Percentiles rank a stretch among this genome's conserved stretches.
phyloP scores from a whole-genome alignment of 2,888 invertebrate species.

The Diarsia dahlii region DNA sequence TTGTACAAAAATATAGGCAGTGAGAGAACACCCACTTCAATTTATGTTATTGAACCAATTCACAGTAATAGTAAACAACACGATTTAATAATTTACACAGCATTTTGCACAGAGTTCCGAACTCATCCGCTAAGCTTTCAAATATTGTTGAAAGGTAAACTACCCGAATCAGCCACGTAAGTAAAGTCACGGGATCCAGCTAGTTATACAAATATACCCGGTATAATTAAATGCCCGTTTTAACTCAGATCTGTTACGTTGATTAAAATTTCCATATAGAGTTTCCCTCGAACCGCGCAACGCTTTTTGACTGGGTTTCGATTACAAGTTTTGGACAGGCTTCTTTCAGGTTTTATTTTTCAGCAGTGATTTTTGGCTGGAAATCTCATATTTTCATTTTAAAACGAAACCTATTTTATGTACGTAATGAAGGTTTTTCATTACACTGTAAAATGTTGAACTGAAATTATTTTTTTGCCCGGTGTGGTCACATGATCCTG shows the following conservation, averaged over 20 bases:
- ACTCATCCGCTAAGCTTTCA: conserved; percentile 36
- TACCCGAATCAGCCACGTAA: conserved; percentile 37
- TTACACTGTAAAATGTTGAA: not conserved
- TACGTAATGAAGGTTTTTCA: not conserved
- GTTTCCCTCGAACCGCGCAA: conserved; percentile 38
- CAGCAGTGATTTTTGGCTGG: conserved; percentile 28
- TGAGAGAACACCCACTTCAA: not conserved
- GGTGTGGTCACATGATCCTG: too few species aligned
- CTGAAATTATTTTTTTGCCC: too few species aligned
- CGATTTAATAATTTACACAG: conserved; percentile 12
- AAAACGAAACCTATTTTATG: conserved; percentile 7
- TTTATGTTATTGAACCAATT: not conserved
- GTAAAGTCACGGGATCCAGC: conserved; percentile 44
- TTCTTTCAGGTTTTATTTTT: conserved; percentile 57
- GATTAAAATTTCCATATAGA: conserved; percentile 71
- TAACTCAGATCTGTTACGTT: conserved; percentile 69
- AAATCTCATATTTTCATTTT: conserved; percentile 47
- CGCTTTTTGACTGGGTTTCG: conserved; percentile 56
- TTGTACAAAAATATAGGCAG: not conserved
- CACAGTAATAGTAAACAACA: not conserved
- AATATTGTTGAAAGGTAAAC: conserved; percentile 52
- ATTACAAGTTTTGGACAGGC: conserved; percentile 60
- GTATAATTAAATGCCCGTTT: conserved; percentile 64
- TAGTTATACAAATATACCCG: conserved; percentile 48
- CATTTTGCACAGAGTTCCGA: conserved; percentile 19